Evolutionary conservation across 2,113 vertebrate species (phyloP), one percentile per base, ranked within the genome.

Genomic region (Apodemus speciosus): DNA sequence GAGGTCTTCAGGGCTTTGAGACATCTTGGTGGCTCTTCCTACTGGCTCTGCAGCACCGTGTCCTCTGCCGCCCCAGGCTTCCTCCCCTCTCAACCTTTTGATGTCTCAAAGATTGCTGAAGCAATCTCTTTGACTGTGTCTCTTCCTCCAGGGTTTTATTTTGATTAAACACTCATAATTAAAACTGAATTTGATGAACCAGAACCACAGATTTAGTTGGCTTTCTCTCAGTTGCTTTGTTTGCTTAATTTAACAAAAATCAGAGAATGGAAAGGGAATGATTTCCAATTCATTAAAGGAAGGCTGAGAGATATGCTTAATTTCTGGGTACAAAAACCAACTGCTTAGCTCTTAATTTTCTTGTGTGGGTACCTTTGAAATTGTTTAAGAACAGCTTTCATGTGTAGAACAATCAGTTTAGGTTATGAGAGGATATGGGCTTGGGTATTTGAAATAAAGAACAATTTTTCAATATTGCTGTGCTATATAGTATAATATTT

Each of bases 131-230:
- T 49, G 38, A 3, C 27, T 66, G 2, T 23, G 7, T 32, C 69
- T 94, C 56, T 95, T 40, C 92, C 96, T 72, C 76, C 7, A 81
- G 81, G 85, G 58, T 60, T 40, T 93, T 94, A 79, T 85, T 94
- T 95, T 93, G 80, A 95, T 96, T 89, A 96, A 94, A 71, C 43
- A 20, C 20, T 88, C 80, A 71, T 91, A 95, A 96, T 95, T 96
- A 92, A 95, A 94, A 92, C 66, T 58, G 89, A 88, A 94, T 72
- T 81, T 76, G 88, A 94, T 94, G 95, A 91, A 40, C 80, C 71
- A 89, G 71, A 94, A 88, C 64, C 38, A 91, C 91, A 93, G 85
- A 51, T 76, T 88, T 38, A 69, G 56, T 20, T 92, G 56, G 87
- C 30, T 95, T 43, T 95, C 51, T 95, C 76, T 91, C 85, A 85